Percentiles rank a stretch among this genome's conserved stretches.
Evolutionary conservation across 2,888 invertebrate species (phyloP).

Genomic region (Taenaris catops): DNA sequence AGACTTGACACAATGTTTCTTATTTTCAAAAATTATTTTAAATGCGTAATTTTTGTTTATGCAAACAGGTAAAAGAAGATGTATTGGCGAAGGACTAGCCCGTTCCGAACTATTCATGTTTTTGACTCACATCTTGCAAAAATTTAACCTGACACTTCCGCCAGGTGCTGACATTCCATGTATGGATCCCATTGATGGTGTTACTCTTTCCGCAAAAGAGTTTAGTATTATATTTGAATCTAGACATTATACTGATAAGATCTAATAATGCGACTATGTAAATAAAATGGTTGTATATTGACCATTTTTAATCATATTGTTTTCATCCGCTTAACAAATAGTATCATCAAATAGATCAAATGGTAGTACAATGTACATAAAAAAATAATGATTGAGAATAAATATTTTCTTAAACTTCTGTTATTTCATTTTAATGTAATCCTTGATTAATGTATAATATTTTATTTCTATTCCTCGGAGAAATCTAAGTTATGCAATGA

Average conservation of each 20-base stretch:
- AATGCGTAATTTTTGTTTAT: conserved; percentile 24
- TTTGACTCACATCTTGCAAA: conserved; percentile 85
- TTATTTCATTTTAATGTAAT: no score
- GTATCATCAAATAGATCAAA: no score
- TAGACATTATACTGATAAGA: conserved; percentile 25
- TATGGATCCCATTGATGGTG: conserved; percentile 72
- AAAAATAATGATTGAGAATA: no score
- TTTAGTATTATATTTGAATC: conserved; percentile 62
- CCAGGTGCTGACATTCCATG: conserved; percentile 57
- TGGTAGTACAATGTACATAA: no score
- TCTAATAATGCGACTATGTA: no score
- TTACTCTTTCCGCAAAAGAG: conserved; percentile 77
- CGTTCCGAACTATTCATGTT: conserved; percentile 88
- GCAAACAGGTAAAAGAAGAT: conserved; percentile 84
- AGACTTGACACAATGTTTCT: no score
- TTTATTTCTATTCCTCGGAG: no score
- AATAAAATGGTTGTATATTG: neutral
- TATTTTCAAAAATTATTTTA: no score
- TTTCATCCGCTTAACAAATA: no score
- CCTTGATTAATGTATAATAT: no score
- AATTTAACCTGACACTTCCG: conserved; percentile 70
- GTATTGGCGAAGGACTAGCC: conserved; percentile 88
- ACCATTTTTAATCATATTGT: neutral
- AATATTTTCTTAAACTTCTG: no score
- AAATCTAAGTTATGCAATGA: no score